Evolutionary conservation across 2,888 invertebrate genomes (phyloP), one percentile per base, ranked within the genome.

Genomic region (Beris chalybata): DNA sequence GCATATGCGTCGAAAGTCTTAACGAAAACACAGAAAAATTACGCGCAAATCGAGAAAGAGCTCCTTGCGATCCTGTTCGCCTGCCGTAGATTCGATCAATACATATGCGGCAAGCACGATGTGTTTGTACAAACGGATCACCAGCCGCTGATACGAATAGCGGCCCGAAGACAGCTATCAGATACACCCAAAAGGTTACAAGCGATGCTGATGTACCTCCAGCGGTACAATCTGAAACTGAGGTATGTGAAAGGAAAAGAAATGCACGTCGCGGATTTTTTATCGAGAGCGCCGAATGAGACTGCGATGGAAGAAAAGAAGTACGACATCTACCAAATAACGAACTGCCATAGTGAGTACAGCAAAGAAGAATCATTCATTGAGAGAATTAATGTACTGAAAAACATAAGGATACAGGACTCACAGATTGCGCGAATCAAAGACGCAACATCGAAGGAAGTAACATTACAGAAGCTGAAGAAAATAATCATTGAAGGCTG

Each of bases 251-350:
- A 52, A 47, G 44, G 50, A 31, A 47, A 11, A 11, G 43, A 44
- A 44, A 53, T 58, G 44, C 52, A 52, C 47, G 45, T 65, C 47
- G 52, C 65, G 12, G 65, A 64, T 15, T n/a, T 47, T 13, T 30
- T 64, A 48, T 56, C 56, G 55, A 53, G 64, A 64, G 11, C 47
- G 12, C 55, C 55, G 13, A 13, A 30, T 1, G 12, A 6, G 3
- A 30, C 29, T 44, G 11, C 22, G n/a, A 2, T 47, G 7, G 38
- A 38, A 38, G 38, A 38, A 38, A 38, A 38, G 3, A 7, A 5
- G 2, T 38, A 38, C 9, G 3, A 38, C 38, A 38, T 38, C 38
- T 38, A 38, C 9, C 9, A 7, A 38, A 5, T 38, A 38, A 3
- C 22, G 22, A 22, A 3, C 22, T 22, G 22, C 22, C 2, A 38